These are phyloP conservation scores for Zaprionus lachaisei DNA, from an alignment of 1,140 invertebrate species.

Conservation along the genomic window DNA sequence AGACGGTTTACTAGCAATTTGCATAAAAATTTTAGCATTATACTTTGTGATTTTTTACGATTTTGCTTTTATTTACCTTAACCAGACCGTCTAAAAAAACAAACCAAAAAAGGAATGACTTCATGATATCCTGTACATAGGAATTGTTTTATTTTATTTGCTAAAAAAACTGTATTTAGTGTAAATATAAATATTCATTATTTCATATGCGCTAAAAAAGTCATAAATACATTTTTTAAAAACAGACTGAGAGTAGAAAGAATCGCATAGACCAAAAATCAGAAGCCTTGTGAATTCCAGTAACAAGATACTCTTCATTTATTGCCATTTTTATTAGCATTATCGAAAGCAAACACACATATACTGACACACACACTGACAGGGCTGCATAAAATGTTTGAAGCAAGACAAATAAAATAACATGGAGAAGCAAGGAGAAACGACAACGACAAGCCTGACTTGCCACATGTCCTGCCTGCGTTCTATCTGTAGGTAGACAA, in stretches of 20 bases:
- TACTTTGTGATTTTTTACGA: conserved; percentile 77
- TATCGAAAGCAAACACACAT: conserved; percentile 29
- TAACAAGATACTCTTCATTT: not conserved
- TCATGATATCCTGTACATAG: not conserved
- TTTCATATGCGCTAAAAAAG: no score
- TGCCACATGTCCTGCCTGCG: conserved; percentile 60
- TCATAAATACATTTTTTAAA: no score
- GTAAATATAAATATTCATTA: no score
- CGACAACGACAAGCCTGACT: conserved; percentile 66
- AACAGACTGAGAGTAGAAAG: no score
- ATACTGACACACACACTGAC: conserved; percentile 14
- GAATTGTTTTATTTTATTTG: not conserved
- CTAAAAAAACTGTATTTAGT: not conserved
- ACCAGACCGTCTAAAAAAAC: conserved; percentile 12
- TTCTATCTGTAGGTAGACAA: conserved; percentile 54
- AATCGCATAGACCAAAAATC: not conserved
- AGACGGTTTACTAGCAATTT: conserved; percentile 66
- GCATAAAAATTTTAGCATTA: conserved; percentile 77
- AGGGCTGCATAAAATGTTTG: conserved; percentile 50
- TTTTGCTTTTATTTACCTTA: conserved; percentile 70
- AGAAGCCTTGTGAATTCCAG: not conserved
- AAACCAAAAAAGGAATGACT: not conserved
- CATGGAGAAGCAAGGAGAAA: conserved; percentile 49
- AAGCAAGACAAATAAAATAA: conserved; percentile 54
- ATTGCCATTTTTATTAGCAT: conserved; percentile 8